A percentile compares a stretch with the other conserved stretches of the same genome.
These are phyloP conservation scores for Hypotaenidia okinawae DNA, from an alignment of 2,797 vertebrate genomes.

Conservation along the genomic window DNA sequence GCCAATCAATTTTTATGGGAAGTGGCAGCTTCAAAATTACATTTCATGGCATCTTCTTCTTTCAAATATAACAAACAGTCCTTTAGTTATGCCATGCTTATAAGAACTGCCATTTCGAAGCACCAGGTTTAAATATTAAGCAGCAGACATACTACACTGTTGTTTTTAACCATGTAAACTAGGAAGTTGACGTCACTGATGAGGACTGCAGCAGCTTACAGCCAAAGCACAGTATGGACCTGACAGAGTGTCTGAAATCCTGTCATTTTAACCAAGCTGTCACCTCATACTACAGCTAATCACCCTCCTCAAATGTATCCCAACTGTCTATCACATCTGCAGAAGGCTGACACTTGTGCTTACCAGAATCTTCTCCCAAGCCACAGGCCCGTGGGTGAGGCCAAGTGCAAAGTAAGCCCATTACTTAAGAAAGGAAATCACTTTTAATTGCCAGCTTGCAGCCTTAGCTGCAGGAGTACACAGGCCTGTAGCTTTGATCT, in stretches of 20 bases:
- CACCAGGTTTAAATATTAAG: not conserved
- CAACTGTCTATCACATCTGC: not conserved
- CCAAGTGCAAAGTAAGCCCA: slow-evolving; percentile 7
- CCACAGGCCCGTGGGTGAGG: not conserved
- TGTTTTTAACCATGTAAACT: not conserved
- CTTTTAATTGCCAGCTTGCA: slow-evolving; percentile 32
- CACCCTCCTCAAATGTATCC: not conserved
- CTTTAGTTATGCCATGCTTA: not conserved
- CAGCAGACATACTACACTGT: accelerated
- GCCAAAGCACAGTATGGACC: not conserved
- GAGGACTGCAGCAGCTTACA: not conserved
- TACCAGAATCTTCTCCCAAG: not conserved
- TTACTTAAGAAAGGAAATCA: slow-evolving; percentile 16
- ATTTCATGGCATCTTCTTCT: not conserved
- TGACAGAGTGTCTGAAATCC: not conserved
- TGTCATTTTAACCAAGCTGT: not conserved
- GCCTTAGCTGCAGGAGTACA: not conserved
- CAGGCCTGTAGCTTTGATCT: not conserved
- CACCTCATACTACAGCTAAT: not conserved
- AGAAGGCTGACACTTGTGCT: not conserved
- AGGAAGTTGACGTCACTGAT: not conserved
- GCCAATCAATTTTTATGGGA: not conserved
- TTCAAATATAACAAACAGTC: not conserved
- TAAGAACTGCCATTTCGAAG: not conserved
- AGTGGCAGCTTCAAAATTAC: not conserved